phyloP scores from a whole-genome alignment of 2,113 vertebrate species.

The Oenanthe oenanthe region DNA sequence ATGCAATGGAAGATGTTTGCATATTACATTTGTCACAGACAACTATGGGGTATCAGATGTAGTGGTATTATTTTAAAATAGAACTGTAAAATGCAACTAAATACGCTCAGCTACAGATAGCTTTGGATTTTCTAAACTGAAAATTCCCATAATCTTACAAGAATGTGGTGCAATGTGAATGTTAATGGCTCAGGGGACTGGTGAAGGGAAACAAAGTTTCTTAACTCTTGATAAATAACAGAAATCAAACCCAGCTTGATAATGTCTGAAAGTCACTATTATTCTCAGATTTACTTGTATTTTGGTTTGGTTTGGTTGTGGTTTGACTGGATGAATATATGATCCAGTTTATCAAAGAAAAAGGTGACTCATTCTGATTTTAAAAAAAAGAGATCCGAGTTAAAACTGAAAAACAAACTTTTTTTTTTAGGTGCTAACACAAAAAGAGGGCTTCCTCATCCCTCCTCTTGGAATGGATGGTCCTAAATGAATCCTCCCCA shows the following conservation, averaged over 20 bases:
- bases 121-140: slow-evolving; percentile 52
- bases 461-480: not conserved
- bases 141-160: slow-evolving; percentile 63
- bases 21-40: slow-evolving; percentile 64
- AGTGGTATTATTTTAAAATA: slow-evolving; percentile 55
- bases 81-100: slow-evolving; percentile 59
- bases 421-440: not conserved
- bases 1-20: slow-evolving; percentile 28
- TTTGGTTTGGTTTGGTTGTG: slow-evolving; percentile 32
- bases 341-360: not conserved
- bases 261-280: slow-evolving; percentile 5
- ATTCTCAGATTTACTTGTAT: not conserved
- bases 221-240: slow-evolving; percentile 56
- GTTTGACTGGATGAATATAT: not conserved
- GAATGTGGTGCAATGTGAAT: slow-evolving; percentile 43
- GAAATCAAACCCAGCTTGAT: slow-evolving; percentile 51
- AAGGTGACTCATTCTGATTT: not conserved
- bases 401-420: not conserved
- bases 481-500: not conserved
- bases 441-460: not conserved
- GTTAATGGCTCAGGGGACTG: slow-evolving; percentile 40
- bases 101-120: slow-evolving; percentile 42
- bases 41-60: slow-evolving; percentile 59
- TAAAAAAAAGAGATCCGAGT: not conserved
- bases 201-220: slow-evolving; percentile 31